Evolutionary conservation across 2,888 invertebrate genomes (phyloP).

Genomic region (Sialis lutaria): DNA sequence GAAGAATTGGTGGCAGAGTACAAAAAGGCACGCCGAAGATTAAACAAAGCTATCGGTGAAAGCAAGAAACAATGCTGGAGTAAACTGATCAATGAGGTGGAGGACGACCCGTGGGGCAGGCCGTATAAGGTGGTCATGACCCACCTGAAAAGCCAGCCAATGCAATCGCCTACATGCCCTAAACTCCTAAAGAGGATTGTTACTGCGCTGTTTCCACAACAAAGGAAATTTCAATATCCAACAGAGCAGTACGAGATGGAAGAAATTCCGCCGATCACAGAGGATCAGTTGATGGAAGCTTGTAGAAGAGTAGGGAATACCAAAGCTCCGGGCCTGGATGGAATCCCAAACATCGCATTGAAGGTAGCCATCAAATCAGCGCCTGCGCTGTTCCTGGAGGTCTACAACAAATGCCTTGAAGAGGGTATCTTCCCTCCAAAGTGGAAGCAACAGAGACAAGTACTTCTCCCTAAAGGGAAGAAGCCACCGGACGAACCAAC

Average conservation of each 20-base stretch:
- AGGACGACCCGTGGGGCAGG: conserved; percentile 7
- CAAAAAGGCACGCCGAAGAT: not conserved
- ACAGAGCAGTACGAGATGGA: not conserved
- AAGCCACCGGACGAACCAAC: no score
- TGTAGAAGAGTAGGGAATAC: conserved; percentile 3
- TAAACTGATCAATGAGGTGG: conserved; percentile 4
- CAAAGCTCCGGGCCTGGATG: conserved; percentile 11
- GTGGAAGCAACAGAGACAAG: conserved; percentile 10
- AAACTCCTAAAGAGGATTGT: conserved; percentile 10
- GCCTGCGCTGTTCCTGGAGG: conserved; percentile 9
- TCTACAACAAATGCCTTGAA: conserved; percentile 7
- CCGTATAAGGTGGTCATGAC: conserved; percentile 8
- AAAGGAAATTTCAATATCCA: conserved; percentile 1
- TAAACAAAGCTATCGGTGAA: not conserved
- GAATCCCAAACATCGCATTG: conserved; percentile 9
- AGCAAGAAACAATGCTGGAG: not conserved
- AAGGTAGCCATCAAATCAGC: conserved; percentile 5
- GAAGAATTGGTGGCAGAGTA: conserved; percentile 2
- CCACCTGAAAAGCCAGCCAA: conserved; percentile 5
- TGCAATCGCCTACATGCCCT: conserved; percentile 3
- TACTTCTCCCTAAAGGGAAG: no score
- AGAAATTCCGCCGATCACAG: conserved; percentile 6
- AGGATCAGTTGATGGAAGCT: conserved; percentile 9
- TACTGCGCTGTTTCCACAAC: conserved; percentile 7
- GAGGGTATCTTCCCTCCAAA: conserved; percentile 7